Conservation (phyloP, 2,797 vertebrate genomes). For the Sebastiscus tertius region DNA sequence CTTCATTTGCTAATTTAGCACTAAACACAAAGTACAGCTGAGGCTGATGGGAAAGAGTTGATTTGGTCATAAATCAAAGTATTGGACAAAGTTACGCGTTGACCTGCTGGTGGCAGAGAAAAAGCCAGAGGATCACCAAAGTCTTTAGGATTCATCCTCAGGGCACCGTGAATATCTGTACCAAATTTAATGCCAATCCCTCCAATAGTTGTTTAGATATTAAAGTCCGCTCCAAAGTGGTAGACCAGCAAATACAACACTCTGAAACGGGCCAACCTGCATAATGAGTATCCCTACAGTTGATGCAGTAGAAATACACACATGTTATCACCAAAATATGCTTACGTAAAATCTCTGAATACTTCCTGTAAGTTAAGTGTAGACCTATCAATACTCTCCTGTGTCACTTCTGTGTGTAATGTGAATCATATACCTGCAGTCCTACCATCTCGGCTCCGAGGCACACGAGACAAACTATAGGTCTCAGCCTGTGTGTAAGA, state of each 20-base stretch:
- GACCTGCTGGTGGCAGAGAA: too few species aligned
- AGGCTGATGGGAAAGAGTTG: background rate
- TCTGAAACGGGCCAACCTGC: background rate
- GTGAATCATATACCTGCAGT: constrained; percentile 11
- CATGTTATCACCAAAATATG: background rate
- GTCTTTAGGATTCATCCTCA: background rate
- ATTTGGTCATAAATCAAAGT: too few species aligned
- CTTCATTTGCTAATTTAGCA: background rate
- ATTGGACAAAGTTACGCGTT: rapidly evolving
- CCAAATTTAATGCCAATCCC: background rate
- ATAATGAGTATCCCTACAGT: background rate
- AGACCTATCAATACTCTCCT: background rate
- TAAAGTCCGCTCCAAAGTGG: background rate
- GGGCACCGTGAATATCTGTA: background rate
- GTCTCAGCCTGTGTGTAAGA: background rate
- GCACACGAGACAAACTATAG: background rate
- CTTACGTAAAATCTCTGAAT: background rate
- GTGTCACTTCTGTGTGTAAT: background rate
- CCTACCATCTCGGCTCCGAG: background rate
- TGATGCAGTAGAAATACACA: background rate
- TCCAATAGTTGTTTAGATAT: background rate
- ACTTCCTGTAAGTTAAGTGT: background rate
- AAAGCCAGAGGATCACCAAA: background rate
- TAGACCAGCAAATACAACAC: background rate
- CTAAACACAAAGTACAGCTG: background rate